Conservation (phyloP, 2,888 invertebrate species). For the Clepsis dumicolana region DNA sequence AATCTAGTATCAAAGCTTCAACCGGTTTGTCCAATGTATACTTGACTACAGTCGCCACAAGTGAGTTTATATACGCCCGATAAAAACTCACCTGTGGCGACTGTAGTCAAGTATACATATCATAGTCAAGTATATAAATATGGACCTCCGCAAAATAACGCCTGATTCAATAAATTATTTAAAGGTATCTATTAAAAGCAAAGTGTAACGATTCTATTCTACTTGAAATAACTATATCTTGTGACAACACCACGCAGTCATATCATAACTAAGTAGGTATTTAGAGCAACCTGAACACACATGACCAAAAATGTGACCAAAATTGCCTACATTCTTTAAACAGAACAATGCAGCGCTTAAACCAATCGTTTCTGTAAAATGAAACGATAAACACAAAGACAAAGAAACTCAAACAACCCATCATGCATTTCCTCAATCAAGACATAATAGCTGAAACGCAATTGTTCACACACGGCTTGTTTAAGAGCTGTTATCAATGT, state of each 20-base stretch:
- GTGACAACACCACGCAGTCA: background rate
- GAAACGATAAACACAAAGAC: conserved; percentile 6
- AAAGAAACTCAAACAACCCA: conserved; percentile 22
- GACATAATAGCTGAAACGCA: conserved; percentile 36
- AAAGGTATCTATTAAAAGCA: too few species aligned
- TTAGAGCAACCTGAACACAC: background rate
- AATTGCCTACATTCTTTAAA: background rate
- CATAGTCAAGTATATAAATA: too few species aligned
- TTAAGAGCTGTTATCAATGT: conserved; percentile 59
- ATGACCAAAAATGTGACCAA: background rate
- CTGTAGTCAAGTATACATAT: too few species aligned
- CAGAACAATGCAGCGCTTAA: background rate
- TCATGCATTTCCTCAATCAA: conserved; percentile 41
- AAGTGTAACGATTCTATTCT: too few species aligned
- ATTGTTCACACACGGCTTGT: conserved; percentile 32
- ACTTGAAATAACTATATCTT: background rate
- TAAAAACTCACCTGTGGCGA: too few species aligned
- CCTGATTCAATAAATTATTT: background rate
- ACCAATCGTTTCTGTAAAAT: conserved; percentile 6
- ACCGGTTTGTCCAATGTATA: too few species aligned
- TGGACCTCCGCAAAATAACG: too few species aligned
- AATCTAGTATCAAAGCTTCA: too few species aligned
- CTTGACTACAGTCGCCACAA: too few species aligned
- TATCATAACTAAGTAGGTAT: background rate
- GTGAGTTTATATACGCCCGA: too few species aligned